phyloP scores from a whole-genome alignment of 1,140 invertebrate species.

The Proctacanthus coquilletti region DNA sequence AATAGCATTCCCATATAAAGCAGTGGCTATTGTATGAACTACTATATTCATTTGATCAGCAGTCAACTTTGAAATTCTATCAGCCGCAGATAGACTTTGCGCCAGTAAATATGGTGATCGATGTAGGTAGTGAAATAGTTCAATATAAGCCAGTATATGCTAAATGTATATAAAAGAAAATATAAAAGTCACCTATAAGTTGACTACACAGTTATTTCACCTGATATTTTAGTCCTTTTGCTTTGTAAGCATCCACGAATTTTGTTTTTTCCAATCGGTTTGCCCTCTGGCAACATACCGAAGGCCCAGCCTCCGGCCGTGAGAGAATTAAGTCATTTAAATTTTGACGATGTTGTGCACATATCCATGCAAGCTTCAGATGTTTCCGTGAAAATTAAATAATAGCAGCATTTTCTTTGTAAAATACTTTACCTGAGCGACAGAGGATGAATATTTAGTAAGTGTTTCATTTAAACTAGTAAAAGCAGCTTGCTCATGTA shows the following conservation, averaged over 20 bases:
- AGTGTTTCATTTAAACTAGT: conserved; percentile 18
- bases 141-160: conserved; percentile 58
- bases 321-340: conserved; percentile 65
- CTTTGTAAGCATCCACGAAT: conserved; percentile 81
- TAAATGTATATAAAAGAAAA: conserved; percentile 33
- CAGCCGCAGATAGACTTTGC: conserved; percentile 61
- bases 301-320: conserved; percentile 53
- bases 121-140: conserved; percentile 61
- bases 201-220: conserved; percentile 28
- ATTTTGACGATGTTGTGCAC: conserved; percentile 72
- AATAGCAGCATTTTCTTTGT: not conserved
- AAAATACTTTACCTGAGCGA: conserved; percentile 19
- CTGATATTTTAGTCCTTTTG: conserved; percentile 67
- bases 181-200: conserved; percentile 4
- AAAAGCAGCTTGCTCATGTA: conserved; percentile 25
- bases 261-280: conserved; percentile 60
- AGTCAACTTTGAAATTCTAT: conserved; percentile 39
- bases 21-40: conserved; percentile 56
- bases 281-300: conserved; percentile 58
- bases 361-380: conserved; percentile 68
- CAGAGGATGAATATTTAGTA: conserved; percentile 20
- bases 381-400: not conserved
- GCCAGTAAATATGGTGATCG: conserved; percentile 68
- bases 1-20: conserved; percentile 70
- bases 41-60: conserved; percentile 47